Evolutionary conservation across 2,888 invertebrate genomes (phyloP), one percentile per base, ranked within the genome.

Genomic region (Amitus sp.): DNA sequence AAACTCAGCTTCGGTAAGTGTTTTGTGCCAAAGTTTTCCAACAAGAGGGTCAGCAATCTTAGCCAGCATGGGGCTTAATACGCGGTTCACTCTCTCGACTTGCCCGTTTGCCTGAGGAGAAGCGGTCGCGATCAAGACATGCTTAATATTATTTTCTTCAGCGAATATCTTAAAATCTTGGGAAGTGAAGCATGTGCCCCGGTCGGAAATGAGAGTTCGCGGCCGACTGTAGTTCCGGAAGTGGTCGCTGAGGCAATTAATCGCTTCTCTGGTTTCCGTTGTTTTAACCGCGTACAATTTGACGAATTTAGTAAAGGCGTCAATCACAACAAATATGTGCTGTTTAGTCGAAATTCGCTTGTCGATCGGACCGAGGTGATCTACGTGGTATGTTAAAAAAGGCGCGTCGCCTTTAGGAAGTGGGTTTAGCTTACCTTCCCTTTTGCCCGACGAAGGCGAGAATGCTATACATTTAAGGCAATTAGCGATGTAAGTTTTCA

Each of bases 401-500:
- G 58, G 48, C 17, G 37, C 42, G 1, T 20, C 30, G 5, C 50
- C 15, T 17, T 57, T 57, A 20, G 50, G 40, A 3, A 51, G 50
- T 1, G 51, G 40, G 42, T 51, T 34, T 2, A 57, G 39, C 1
- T 34, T 6, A 2, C 47, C 47, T 10, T 33, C 34, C 20, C 40
- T 53, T 12, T 33, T 19, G 1, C 53, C 39, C 2, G 2, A 4
- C 2, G 10, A 2, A 7, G 6, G 34, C n/a, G 4, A 7, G 13
- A 5, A 33, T 13, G 10, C 20, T 19, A 59, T 50, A 56, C 82
- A 84, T 2, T 77, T 66, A 1, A 83, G 65, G 60, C 83, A 83
- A 5, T 78, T 72, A 0, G 42, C 56, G 2, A 83, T 78, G 59
- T 84, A 82, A 50, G 79, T 73, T 45, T 75, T 73, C 0, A 82